Percentiles rank a stretch among this genome's conserved stretches.
These are phyloP conservation scores for Sipha flava DNA, from an alignment of 1,140 invertebrate species.

Conservation along the genomic window DNA sequence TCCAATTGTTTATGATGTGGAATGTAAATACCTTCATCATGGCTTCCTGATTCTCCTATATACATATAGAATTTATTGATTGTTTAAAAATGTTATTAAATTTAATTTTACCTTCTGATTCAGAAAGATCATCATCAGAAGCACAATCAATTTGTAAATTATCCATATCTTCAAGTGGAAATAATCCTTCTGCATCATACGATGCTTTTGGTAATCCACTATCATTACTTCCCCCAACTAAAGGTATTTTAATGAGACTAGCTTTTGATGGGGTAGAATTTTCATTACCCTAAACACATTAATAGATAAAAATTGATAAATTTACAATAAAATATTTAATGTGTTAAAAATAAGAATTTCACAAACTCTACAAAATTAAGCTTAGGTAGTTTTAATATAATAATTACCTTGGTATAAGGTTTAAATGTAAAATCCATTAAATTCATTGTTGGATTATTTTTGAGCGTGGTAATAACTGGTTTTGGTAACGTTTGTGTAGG, in stretches of 20 bases:
- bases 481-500: slow-evolving; percentile 1
- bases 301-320: too few species aligned
- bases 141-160: slow-evolving; percentile 36
- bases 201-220: slow-evolving; percentile 36
- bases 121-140: slow-evolving; percentile 45
- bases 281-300: slow-evolving; percentile 10
- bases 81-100: neutral
- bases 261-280: neutral
- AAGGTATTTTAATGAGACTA: neutral
- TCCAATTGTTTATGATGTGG: neutral
- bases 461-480: slow-evolving; percentile 17
- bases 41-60: slow-evolving; percentile 12
- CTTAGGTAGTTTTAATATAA: too few species aligned
- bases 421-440: slow-evolving; percentile 14
- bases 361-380: too few species aligned
- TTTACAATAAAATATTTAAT: too few species aligned
- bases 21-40: slow-evolving; percentile 26
- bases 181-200: slow-evolving; percentile 48
- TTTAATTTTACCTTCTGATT: slow-evolving; percentile 45
- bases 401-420: slow-evolving; percentile 17
- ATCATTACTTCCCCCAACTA: neutral
- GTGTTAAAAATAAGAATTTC: too few species aligned
- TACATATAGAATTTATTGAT: neutral
- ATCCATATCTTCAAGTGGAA: slow-evolving; percentile 48
- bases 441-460: slow-evolving; percentile 9